Conservation (phyloP, 2,888 invertebrate genomes). For the Phlogophora meticulosa region DNA sequence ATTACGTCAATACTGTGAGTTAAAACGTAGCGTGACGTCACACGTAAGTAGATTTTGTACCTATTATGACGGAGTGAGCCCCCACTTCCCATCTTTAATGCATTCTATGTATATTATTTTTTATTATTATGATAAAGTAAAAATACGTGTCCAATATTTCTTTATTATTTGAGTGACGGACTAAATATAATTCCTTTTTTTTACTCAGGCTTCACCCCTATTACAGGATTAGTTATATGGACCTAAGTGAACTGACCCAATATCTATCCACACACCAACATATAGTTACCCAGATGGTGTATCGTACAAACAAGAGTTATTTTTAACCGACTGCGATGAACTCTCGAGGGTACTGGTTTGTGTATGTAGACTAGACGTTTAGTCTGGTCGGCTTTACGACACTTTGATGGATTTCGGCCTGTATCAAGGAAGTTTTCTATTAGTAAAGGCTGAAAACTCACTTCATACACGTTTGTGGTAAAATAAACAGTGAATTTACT, state of each 20-base stretch:
- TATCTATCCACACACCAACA: not conserved
- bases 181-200: no score
- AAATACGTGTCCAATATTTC: no score
- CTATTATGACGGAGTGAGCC: no score
- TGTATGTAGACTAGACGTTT: conserved; percentile 61
- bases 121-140: no score
- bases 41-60: no score
- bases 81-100: no score
- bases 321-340: conserved; percentile 53
- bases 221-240: no score
- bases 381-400: conserved; percentile 55
- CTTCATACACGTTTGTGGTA: not conserved
- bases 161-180: no score
- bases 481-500: not conserved
- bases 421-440: conserved; percentile 1
- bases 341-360: conserved; percentile 61
- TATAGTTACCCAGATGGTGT: conserved; percentile 21
- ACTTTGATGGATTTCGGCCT: conserved; percentile 35
- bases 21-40: no score
- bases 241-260: not conserved
- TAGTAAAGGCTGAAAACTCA: conserved; percentile 3
- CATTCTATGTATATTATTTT: no score
- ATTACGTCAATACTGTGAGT: no score
- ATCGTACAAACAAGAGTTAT: conserved; percentile 46
- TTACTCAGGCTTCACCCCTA: no score